Percentiles rank a stretch among this genome's conserved stretches.
phyloP scores from a whole-genome alignment of 2,113 vertebrate genomes.

The Psephotus haematonotus region DNA sequence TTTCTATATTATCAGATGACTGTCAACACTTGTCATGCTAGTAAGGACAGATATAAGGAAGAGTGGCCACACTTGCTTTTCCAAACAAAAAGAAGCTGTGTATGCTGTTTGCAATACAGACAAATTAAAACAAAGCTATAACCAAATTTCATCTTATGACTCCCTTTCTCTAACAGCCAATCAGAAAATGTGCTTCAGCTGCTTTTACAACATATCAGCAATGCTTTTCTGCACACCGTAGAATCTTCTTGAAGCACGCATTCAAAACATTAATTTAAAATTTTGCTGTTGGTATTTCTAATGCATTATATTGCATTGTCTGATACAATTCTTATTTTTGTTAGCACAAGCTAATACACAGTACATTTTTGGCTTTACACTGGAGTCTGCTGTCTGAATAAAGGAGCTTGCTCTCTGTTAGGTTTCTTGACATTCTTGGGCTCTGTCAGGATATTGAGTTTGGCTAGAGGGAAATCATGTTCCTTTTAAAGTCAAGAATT shows the following conservation, averaged over 20 bases:
- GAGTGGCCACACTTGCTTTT: neutral
- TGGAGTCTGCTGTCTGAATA: neutral
- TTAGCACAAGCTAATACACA: neutral
- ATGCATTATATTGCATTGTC: neutral
- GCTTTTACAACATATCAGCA: neutral
- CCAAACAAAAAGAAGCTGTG: neutral
- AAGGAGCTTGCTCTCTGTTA: neutral
- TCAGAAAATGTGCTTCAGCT: neutral
- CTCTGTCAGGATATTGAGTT: neutral
- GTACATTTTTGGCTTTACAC: neutral
- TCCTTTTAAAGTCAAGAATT: constrained; percentile 6
- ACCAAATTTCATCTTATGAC: neutral
- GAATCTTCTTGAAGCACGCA: neutral
- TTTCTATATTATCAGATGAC: neutral
- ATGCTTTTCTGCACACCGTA: neutral
- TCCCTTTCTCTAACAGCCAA: neutral
- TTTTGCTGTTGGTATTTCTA: neutral
- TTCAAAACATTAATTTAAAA: neutral
- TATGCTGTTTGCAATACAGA: neutral
- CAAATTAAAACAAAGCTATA: neutral
- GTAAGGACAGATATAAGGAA: neutral
- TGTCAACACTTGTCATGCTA: neutral
- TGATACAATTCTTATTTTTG: neutral
- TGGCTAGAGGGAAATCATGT: constrained; percentile 4
- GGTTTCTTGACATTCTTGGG: neutral